Evolutionary conservation across 2,888 invertebrate species (phyloP).

Genomic region (Calliopum simillimum): DNA sequence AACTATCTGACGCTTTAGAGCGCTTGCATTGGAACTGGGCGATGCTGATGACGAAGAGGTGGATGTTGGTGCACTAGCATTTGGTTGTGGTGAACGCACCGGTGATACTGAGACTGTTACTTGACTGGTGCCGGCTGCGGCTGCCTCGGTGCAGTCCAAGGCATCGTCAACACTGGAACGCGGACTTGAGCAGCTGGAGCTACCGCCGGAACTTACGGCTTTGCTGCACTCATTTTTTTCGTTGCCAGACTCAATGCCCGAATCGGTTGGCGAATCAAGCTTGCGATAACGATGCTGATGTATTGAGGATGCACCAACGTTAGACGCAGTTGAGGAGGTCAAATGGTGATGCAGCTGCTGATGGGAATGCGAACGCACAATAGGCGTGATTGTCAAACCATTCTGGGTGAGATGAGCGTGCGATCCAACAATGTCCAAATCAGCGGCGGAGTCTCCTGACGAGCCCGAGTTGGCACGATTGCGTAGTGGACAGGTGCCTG

Average conservation of each 20-base stretch:
- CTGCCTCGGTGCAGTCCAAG: conserved; percentile 69
- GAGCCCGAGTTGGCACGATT: conserved; percentile 82
- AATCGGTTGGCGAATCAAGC: conserved; percentile 91
- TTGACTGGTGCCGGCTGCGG: conserved; percentile 47
- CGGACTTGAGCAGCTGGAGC: conserved; percentile 88
- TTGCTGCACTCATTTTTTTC: conserved; percentile 85
- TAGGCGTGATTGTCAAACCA: conserved; percentile 80
- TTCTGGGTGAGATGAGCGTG: conserved; percentile 78
- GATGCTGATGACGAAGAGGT: conserved; percentile 24
- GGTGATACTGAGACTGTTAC: conserved; percentile 60
- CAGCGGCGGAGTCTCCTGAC: conserved; percentile 82
- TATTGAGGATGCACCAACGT: conserved; percentile 52
- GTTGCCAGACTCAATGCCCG: conserved; percentile 93
- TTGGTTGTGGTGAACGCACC: conserved; percentile 64
- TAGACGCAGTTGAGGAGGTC: conserved; percentile 18
- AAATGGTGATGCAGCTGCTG: conserved; percentile 44
- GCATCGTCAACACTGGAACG: conserved; percentile 86
- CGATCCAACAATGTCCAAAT: conserved; percentile 71
- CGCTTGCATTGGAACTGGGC: conserved; percentile 46
- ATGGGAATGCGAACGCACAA: conserved; percentile 66
- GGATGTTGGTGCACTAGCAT: conserved; percentile 41
- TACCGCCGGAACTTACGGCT: conserved; percentile 77
- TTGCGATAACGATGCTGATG: conserved; percentile 79
- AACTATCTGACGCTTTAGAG: conserved; percentile 71
- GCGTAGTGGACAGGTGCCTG: conserved; percentile 78